Evolutionary conservation across 2,113 vertebrate genomes (phyloP).

Genomic region (Gavia stellata): DNA sequence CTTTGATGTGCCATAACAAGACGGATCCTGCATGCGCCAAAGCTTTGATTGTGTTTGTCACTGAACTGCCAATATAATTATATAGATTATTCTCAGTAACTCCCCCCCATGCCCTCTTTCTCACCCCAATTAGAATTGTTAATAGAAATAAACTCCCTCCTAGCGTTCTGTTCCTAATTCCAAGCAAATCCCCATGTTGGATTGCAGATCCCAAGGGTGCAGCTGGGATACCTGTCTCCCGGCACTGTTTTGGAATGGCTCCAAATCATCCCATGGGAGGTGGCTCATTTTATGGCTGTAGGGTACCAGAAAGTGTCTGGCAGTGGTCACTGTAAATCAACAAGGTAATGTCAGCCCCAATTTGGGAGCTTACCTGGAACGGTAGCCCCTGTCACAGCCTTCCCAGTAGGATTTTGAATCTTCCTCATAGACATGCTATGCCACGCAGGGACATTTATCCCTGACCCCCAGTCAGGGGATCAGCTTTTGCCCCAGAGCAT

Average conservation of each 20-base stretch:
- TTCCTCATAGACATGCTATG: fast-evolving
- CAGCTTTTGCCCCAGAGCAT: neutral
- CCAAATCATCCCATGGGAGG: neutral
- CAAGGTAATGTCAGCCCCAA: neutral
- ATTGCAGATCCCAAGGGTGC: neutral
- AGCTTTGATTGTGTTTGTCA: neutral
- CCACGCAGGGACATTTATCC: neutral
- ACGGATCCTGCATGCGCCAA: neutral
- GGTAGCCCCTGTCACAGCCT: neutral
- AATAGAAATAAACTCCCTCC: neutral
- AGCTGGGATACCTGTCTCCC: neutral
- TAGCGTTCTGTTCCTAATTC: neutral
- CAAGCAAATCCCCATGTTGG: neutral
- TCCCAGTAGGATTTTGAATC: neutral
- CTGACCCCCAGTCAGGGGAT: neutral
- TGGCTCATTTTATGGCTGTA: neutral
- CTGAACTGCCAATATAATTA: neutral
- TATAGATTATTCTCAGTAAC: neutral
- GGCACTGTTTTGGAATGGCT: neutral
- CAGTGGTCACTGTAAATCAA: neutral
- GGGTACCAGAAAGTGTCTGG: neutral
- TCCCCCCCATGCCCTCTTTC: neutral
- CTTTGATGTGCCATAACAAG: neutral
- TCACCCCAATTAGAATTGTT: neutral
- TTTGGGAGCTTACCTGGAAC: neutral